Conservation (phyloP, 2,113 vertebrate genomes). For the Paraplagusia blochii region DNA sequence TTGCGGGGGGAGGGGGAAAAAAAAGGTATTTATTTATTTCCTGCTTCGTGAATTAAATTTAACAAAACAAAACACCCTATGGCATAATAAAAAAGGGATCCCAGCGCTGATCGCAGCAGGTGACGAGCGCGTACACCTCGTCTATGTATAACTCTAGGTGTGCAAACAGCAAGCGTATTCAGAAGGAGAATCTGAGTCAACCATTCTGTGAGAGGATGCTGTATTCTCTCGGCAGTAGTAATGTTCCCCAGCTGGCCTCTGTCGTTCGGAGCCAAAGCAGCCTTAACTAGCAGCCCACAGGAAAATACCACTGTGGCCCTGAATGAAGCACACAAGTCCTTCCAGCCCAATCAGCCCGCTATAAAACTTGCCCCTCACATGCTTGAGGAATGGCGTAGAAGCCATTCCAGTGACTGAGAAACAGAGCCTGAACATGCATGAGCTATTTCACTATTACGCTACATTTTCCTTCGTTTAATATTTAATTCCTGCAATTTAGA, state of each 20-base stretch:
- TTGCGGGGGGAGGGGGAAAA: neutral
- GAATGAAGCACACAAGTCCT: slow-evolving; percentile 42
- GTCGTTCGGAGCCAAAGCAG: slow-evolving; percentile 61
- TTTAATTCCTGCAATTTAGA: slow-evolving; percentile 20
- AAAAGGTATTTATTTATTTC: neutral
- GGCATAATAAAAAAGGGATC: neutral
- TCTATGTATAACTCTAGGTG: slow-evolving; percentile 10
- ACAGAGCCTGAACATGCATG: slow-evolving; percentile 26
- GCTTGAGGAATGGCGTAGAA: slow-evolving; percentile 29
- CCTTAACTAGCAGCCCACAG: slow-evolving; percentile 69
- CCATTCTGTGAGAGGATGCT: slow-evolving; percentile 41
- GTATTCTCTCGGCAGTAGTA: slow-evolving; percentile 56
- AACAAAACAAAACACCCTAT: slow-evolving; percentile 20
- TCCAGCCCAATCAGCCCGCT: slow-evolving; percentile 45
- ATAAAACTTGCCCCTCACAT: slow-evolving; percentile 59
- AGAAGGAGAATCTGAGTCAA: slow-evolving; percentile 22
- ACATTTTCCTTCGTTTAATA: slow-evolving; percentile 17
- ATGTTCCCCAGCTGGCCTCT: slow-evolving; percentile 65
- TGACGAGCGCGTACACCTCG: neutral
- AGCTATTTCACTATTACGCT: slow-evolving; percentile 30
- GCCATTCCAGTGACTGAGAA: slow-evolving; percentile 20
- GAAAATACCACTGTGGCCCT: slow-evolving; percentile 60
- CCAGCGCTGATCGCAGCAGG: neutral
- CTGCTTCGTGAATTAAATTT: slow-evolving; percentile 5
- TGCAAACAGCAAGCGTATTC: neutral